Evolutionary conservation across 2,113 vertebrate genomes (phyloP), one percentile per base, ranked within the genome.

Genomic region (Callionymus lyra): DNA sequence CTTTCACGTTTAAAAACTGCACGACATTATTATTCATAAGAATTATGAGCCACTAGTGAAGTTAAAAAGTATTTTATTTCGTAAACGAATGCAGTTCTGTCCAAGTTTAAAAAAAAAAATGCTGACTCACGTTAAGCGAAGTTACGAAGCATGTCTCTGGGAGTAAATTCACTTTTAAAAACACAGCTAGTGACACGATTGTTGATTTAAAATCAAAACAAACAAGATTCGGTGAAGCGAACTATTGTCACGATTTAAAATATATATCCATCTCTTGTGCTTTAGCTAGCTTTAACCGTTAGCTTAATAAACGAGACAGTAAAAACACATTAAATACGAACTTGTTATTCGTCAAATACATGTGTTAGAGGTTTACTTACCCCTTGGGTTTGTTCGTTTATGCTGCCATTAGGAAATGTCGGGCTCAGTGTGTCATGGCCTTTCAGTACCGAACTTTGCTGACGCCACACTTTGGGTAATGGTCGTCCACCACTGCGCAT

Each of bases 71-170:
- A n/a, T n/a, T n/a, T n/a, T n/a, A n/a, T n/a, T n/a, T n/a, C n/a
- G n/a, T n/a, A n/a, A n/a, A n/a, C n/a, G n/a, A n/a, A n/a, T n/a
- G n/a, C n/a, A n/a, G n/a, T n/a, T n/a, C n/a, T n/a, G n/a, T n/a
- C n/a, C n/a, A n/a, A n/a, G n/a, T n/a, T n/a, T n/a, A n/a, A n/a
- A n/a, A n/a, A n/a, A n/a, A n/a, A n/a, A 79, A 72, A 59, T 68
- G 77, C 77, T 83, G 79, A 82, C 63, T 84, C 81, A 82, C 59
- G 70, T 27, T 77, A 57, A 56, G 59, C 12, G 9, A 53, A 70
- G 46, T 69, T 62, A 50, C 43, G 11, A 45, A 35, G 13, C 10
- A 14, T 10, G 16, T 17, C 39, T 18, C n/a, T 10, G 9, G 2
- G 11, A 13, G 32, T 8, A 21, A 9, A 27, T 16, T 16, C 6